Evolutionary conservation across 2,888 invertebrate genomes (phyloP).

Genomic region (Quadriops clusia): DNA sequence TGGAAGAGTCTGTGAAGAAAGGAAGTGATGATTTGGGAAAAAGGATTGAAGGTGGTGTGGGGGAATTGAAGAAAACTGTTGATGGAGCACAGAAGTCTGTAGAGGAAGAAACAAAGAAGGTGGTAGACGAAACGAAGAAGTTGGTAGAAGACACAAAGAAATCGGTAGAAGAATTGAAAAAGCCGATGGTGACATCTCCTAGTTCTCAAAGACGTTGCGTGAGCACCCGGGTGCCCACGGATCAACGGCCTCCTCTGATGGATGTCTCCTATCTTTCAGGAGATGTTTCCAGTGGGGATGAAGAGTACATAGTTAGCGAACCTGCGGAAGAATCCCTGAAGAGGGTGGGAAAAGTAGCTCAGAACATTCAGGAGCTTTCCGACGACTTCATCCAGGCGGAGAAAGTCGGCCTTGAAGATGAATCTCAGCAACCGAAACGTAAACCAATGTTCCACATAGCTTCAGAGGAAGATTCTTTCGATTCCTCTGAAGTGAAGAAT

Average conservation of each 20-base stretch:
- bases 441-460: slow-evolving; percentile 38
- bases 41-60: slow-evolving; percentile 7
- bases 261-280: slow-evolving; percentile 28
- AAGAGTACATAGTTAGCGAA: slow-evolving; percentile 16
- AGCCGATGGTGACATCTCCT: slow-evolving; percentile 32
- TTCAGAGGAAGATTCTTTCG: slow-evolving; percentile 34
- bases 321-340: slow-evolving; percentile 11
- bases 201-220: slow-evolving; percentile 29
- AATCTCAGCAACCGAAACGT: slow-evolving; percentile 15
- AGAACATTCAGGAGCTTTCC: slow-evolving; percentile 3
- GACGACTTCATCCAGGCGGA: slow-evolving; percentile 3
- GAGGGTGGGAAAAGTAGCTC: slow-evolving; percentile 9
- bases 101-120: slow-evolving; percentile 8
- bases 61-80: slow-evolving; percentile 6
- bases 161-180: slow-evolving; percentile 12
- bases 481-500: slow-evolving; percentile 20
- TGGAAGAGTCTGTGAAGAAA: slow-evolving; percentile 4
- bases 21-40: slow-evolving; percentile 12
- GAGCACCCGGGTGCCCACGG: slow-evolving; percentile 29
- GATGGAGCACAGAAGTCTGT: slow-evolving; percentile 8
- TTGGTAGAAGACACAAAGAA: slow-evolving; percentile 10
- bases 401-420: slow-evolving; percentile 2
- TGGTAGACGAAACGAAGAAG: slow-evolving; percentile 10
- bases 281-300: slow-evolving; percentile 27
- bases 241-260: slow-evolving; percentile 29